A percentile compares a stretch with the other conserved stretches of the same genome.
Evolutionary conservation across 2,888 invertebrate species (phyloP).

Genomic region (Xylota sylvarum): DNA sequence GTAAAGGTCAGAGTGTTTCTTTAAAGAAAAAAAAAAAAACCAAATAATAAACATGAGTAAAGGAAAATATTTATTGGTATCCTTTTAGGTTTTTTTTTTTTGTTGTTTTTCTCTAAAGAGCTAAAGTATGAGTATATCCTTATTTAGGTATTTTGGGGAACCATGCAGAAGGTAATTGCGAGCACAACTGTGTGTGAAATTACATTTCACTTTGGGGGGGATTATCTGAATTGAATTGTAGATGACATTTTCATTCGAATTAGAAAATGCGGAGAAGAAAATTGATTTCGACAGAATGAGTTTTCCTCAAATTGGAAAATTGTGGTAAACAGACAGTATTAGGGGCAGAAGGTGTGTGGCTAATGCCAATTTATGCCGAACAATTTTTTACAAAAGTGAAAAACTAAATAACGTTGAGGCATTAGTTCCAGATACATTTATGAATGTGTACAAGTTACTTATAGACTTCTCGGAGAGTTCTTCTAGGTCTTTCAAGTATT

Average conservation of each 20-base stretch:
- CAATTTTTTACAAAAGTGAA: too few relatives aligned
- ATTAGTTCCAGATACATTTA: too few relatives aligned
- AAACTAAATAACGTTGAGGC: too few relatives aligned
- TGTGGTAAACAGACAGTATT: too few relatives aligned
- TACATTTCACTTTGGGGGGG: background rate
- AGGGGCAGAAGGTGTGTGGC: too few relatives aligned
- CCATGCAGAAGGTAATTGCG: background rate
- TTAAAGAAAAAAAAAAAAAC: background rate
- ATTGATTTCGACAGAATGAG: background rate
- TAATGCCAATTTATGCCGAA: too few relatives aligned
- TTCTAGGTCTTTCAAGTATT: too few relatives aligned
- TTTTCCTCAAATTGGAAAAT: background rate
- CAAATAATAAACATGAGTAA: background rate
- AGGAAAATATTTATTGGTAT: constrained; percentile 16
- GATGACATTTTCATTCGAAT: background rate
- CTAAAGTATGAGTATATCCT: background rate
- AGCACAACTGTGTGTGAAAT: constrained; percentile 25
- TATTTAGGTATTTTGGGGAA: background rate
- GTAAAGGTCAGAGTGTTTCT: constrained; percentile 12
- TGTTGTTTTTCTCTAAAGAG: background rate
- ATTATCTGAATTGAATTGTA: background rate
- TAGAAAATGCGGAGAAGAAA: background rate
- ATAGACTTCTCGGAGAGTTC: too few relatives aligned
- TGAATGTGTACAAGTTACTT: too few relatives aligned
- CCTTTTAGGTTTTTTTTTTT: too few relatives aligned